These are phyloP conservation scores for Cinclus mexicanus DNA, from an alignment of 2,113 vertebrate species.

Conservation along the genomic window DNA sequence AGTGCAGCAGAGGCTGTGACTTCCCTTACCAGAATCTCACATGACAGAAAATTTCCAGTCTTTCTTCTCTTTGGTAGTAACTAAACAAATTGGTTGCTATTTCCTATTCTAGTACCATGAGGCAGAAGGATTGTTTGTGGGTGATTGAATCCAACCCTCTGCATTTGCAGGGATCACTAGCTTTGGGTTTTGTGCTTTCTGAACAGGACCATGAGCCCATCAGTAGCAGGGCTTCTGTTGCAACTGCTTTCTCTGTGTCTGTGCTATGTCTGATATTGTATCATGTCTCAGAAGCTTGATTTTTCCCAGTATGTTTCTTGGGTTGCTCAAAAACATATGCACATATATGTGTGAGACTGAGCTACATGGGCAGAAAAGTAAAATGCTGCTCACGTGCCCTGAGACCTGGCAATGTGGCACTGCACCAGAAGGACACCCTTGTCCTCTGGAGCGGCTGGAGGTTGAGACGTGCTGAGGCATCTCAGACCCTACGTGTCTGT, in stretches of 20 bases:
- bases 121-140: neutral
- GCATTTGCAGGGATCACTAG: neutral
- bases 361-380: neutral
- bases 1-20: neutral
- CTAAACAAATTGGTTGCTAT: rapidly evolving
- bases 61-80: neutral
- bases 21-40: neutral
- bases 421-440: neutral
- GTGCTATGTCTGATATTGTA: neutral
- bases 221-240: neutral
- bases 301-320: neutral
- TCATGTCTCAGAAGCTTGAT: neutral
- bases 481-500: neutral
- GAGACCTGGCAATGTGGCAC: neutral
- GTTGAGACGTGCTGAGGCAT: rapidly evolving
- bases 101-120: neutral
- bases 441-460: neutral
- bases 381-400: neutral
- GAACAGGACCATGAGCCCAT: neutral
- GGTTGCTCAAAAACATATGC: neutral
- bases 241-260: neutral
- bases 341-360: neutral
- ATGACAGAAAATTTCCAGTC: neutral
- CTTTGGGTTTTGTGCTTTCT: neutral
- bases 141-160: neutral